These are phyloP conservation scores for Camelus dromedarius DNA, from an alignment of 2,113 vertebrate genomes.

Conservation along the genomic window DNA sequence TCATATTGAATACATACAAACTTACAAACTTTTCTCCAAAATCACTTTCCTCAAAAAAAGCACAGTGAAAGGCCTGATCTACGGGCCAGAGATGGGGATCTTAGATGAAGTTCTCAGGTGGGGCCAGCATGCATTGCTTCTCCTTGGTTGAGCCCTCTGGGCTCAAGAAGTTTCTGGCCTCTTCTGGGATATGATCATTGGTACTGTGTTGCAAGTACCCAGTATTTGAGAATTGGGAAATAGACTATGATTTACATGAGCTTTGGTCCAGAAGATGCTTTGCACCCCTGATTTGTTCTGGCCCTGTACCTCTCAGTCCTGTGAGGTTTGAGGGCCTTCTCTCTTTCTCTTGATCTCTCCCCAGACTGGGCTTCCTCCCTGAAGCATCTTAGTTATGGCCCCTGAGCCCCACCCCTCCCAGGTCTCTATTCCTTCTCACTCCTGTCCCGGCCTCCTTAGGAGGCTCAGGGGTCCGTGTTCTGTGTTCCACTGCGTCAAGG, in stretches of 20 bases:
- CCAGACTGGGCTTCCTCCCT: neutral
- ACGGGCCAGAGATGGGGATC: accelerated
- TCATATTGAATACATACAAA: neutral
- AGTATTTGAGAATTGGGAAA: neutral
- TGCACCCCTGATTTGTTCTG: neutral
- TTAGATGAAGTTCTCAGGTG: accelerated
- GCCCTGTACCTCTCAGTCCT: neutral
- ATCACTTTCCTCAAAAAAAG: constrained; percentile 6
- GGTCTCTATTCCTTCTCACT: neutral
- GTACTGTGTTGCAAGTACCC: neutral
- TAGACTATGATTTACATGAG: neutral
- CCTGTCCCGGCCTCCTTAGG: neutral
- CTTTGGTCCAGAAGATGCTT: neutral
- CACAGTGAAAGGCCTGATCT: neutral
- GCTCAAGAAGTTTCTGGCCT: neutral
- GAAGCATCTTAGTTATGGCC: neutral
- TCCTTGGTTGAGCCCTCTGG: neutral
- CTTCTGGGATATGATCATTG: neutral
- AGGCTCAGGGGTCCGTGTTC: neutral
- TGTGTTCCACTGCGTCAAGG: neutral
- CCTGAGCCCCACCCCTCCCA: neutral
- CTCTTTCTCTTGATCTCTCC: neutral
- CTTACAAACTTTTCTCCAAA: constrained; percentile 15
- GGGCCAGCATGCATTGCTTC: neutral
- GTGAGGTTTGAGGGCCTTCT: neutral